phyloP scores from a whole-genome alignment of 2,113 vertebrate genomes.

The Gopherus flavomarginatus region DNA sequence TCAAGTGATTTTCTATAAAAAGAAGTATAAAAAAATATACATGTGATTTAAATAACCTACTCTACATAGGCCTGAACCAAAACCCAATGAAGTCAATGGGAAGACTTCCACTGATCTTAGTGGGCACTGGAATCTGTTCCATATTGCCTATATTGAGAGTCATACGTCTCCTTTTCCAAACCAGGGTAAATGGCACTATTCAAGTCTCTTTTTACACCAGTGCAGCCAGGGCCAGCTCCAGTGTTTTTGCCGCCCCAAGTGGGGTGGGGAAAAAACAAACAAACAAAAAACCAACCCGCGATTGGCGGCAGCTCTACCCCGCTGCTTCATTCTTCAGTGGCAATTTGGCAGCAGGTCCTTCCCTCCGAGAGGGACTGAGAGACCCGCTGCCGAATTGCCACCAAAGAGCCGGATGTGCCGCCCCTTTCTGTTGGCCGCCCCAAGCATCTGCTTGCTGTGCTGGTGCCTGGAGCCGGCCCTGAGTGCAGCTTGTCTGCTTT shows the following conservation, averaged over 20 bases:
- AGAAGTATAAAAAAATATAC: conserved; percentile 51
- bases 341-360: no score
- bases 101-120: conserved; percentile 48
- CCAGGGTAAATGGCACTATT: background rate
- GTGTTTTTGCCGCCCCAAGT: no score
- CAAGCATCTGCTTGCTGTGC: no score
- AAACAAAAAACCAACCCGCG: no score
- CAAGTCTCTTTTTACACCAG: background rate
- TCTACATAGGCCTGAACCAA: conserved; percentile 33
- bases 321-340: no score
- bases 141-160: background rate
- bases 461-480: no score
- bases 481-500: background rate
- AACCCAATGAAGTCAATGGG: conserved; percentile 53
- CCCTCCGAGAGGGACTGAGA: no score
- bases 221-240: background rate
- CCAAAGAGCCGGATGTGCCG: no score
- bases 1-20: background rate
- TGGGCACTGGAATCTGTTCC: background rate
- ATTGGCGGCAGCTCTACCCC: no score
- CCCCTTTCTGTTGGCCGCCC: no score
- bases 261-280: no score
- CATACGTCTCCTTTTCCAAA: background rate
- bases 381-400: no score
- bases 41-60: conserved; percentile 54